Evolutionary conservation across 2,888 invertebrate genomes (phyloP).

Genomic region (Polyommatus icarus): DNA sequence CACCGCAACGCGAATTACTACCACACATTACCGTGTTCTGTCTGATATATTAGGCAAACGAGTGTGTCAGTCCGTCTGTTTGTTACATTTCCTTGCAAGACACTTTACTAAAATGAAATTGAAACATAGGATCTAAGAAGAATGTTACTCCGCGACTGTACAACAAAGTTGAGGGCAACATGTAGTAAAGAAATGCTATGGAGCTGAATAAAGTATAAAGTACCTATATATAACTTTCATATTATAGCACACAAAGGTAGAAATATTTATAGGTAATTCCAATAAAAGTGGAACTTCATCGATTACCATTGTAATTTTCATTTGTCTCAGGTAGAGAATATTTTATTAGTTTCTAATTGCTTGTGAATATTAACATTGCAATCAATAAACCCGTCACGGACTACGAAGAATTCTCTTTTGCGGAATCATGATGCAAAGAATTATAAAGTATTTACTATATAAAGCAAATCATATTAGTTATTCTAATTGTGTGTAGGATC

Average conservation of each 20-base stretch:
- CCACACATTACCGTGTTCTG: neutral
- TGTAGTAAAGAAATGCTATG: too few relatives aligned
- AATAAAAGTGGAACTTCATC: neutral
- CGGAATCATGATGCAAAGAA: conserved; percentile 36
- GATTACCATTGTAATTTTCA: neutral
- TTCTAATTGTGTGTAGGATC: conserved; percentile 19
- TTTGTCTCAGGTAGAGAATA: conserved; percentile 10
- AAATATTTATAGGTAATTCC: neutral
- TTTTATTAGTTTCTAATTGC: conserved; percentile 37
- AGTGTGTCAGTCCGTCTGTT: too few relatives aligned
- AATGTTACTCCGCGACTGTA: too few relatives aligned
- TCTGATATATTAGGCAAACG: neutral
- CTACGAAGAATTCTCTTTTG: conserved; percentile 40
- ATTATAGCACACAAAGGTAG: too few relatives aligned
- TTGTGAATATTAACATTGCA: conserved; percentile 37
- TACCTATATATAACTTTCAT: too few relatives aligned
- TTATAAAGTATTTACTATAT: conserved; percentile 32
- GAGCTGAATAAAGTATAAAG: too few relatives aligned
- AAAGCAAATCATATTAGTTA: conserved; percentile 25
- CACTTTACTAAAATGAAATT: too few relatives aligned
- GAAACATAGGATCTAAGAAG: too few relatives aligned
- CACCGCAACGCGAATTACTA: neutral
- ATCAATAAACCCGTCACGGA: conserved; percentile 41
- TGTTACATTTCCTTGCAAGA: too few relatives aligned
- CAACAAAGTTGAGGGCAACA: too few relatives aligned